These are phyloP conservation scores for Sylvia atricapilla DNA, from an alignment of 2,113 vertebrate species.

Conservation along the genomic window DNA sequence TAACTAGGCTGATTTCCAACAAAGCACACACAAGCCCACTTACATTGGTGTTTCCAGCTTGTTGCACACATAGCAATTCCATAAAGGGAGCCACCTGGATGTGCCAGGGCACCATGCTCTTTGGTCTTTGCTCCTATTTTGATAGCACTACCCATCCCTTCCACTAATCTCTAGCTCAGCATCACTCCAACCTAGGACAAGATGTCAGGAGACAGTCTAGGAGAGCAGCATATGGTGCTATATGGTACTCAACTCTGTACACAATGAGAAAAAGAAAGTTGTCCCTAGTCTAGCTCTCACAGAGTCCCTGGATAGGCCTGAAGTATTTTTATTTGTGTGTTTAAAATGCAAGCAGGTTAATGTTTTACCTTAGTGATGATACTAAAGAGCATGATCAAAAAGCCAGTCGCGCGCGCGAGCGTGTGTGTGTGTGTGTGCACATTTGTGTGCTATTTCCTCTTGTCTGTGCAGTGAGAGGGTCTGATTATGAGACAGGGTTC, in stretches of 20 bases:
- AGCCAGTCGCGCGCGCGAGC: neutral
- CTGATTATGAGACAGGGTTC: neutral
- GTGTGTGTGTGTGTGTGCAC: too few relatives aligned
- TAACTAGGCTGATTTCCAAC: neutral
- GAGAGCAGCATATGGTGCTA: neutral
- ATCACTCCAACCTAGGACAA: neutral
- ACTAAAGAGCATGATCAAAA: accelerated
- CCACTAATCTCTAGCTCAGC: neutral
- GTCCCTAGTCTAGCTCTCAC: neutral
- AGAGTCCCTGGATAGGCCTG: neutral
- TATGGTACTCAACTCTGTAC: neutral
- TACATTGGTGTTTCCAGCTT: neutral
- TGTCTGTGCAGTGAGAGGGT: neutral
- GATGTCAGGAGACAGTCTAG: neutral
- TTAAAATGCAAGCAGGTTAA: neutral
- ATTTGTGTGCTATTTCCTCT: neutral
- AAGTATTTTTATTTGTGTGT: neutral
- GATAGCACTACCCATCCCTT: neutral
- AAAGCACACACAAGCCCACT: neutral
- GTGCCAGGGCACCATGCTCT: neutral
- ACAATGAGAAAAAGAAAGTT: neutral
- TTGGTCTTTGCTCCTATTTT: neutral
- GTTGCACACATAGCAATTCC: neutral
- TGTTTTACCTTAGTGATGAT: neutral
- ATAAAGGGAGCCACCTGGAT: neutral